Conservation (phyloP, 2,888 invertebrate species). For the Prostheceraeus crozeri region DNA sequence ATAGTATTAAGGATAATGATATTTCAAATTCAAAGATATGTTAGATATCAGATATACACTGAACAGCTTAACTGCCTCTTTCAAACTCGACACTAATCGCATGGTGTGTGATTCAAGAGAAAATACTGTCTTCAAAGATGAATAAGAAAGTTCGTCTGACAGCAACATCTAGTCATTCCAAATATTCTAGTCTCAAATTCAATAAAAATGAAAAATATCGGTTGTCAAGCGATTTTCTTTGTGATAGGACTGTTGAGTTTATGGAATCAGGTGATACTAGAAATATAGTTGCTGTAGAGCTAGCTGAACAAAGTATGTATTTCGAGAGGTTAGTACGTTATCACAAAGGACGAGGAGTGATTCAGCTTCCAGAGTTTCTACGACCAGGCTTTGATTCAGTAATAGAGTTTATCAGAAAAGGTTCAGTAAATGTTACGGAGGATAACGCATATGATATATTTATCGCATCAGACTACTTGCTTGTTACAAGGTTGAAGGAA, state of each 20-base stretch:
- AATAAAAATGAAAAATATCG: no score
- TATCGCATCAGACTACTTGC: constrained; percentile 33
- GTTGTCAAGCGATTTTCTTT: no score
- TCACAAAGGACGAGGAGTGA: not conserved
- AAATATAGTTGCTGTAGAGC: constrained; percentile 13
- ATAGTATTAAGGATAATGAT: no score
- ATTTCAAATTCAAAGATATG: no score
- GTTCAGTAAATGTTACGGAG: not conserved
- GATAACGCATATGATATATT: constrained; percentile 28
- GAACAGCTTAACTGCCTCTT: no score
- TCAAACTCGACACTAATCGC: no score
- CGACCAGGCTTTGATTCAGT: not conserved
- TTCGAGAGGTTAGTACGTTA: constrained; percentile 11
- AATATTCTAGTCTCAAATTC: not conserved
- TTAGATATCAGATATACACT: no score
- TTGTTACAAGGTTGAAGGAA: constrained; percentile 27
- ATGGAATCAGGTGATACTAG: constrained; percentile 2
- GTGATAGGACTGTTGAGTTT: constrained; percentile 12
- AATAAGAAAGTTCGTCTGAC: not conserved
- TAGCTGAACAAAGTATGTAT: constrained; percentile 15
- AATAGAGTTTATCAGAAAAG: constrained; percentile 1
- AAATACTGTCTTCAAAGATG: no score
- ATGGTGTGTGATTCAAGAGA: no score
- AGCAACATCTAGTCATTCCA: not conserved
- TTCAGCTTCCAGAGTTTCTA: constrained; percentile 7